Base-by-base conservation (phyloP, 2,113 vertebrate genomes). In the Ciconia stormi region DNA sequence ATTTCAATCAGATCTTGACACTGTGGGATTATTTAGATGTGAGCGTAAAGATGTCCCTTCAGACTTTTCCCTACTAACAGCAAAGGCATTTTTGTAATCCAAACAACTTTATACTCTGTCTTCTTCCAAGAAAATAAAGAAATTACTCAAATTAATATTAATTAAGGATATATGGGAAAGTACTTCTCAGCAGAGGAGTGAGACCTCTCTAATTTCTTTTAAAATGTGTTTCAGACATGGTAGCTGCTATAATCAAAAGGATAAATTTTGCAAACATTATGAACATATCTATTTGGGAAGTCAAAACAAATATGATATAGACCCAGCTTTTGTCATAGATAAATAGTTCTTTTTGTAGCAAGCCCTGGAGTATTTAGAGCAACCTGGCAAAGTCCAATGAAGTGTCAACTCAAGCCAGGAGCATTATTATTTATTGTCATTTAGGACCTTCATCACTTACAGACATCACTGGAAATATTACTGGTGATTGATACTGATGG, bases 401-500 rank as follows among this genome's bases (percentile, higher is more conserved):
- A 96, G 95, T 98, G 98, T 95, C 98, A 98, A 36, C 82, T 97
- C 95, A 95, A 98, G 95, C 96, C 70, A 77, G 96, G 87, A 97
- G 92, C 38, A 62, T 98, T 97, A 99, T 99, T 98, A 98, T 98
- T 99, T 99, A 99, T 97, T 87, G 97, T 98, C 98, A 98, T 63
- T 95, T 78, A 84, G 91, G 91, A 96, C 96, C 96, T 97, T 97
- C 97, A 97, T 97, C 97, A 96, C 84, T 98, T 98, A 97, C 20
- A 44, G 95, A 97, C 97, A 97, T 98, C 95, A 98, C 97, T 97
- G 96, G 97, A 98, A 99, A 98, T 98, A 90, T 97, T 94, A 91
- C 96, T 82, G 91, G 97, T 99, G 98, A 99, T 98, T 98, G 98
- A 99, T 99, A 98, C 98, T 98, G 98, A 99, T 63, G 69, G 98